Evolutionary conservation across 1,140 invertebrate species (phyloP).

Genomic region (Aphis craccivora): DNA sequence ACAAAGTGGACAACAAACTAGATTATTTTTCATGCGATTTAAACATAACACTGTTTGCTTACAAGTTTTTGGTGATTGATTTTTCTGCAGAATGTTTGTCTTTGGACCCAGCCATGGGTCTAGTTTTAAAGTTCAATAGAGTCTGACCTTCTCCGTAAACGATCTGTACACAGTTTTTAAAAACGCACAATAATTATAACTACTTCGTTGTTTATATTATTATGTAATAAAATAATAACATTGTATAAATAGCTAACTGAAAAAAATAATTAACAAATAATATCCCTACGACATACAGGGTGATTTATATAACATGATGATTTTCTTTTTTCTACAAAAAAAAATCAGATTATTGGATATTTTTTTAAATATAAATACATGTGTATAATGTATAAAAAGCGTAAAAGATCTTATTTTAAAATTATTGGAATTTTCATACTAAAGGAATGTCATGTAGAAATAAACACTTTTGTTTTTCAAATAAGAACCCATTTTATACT

Average conservation of each 20-base stretch:
- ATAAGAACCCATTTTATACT: too few relatives aligned
- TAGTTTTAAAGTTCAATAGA: not conserved
- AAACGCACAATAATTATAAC: not conserved
- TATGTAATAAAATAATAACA: not conserved
- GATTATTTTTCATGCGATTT: constrained; percentile 13
- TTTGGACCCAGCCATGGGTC: not conserved
- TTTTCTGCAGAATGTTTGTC: not conserved
- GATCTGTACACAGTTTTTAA: not conserved
- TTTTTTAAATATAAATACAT: too few relatives aligned
- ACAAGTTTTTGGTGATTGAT: not conserved
- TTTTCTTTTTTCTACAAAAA: too few relatives aligned
- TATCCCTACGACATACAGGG: not conserved
- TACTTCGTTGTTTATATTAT: not conserved
- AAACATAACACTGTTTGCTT: not conserved
- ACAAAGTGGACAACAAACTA: constrained; percentile 11
- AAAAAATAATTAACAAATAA: not conserved
- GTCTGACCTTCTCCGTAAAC: constrained; percentile 15
- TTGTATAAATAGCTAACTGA: not conserved
- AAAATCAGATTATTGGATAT: too few relatives aligned
- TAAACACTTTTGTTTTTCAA: too few relatives aligned
- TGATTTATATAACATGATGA: too few relatives aligned
- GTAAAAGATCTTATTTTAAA: too few relatives aligned
- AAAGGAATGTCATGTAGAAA: too few relatives aligned
- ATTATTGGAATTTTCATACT: too few relatives aligned
- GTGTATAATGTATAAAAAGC: too few relatives aligned